Evolutionary conservation across 1,140 invertebrate species (phyloP), one percentile per base, ranked within the genome.

Genomic region (Hesperophylax magnus): DNA sequence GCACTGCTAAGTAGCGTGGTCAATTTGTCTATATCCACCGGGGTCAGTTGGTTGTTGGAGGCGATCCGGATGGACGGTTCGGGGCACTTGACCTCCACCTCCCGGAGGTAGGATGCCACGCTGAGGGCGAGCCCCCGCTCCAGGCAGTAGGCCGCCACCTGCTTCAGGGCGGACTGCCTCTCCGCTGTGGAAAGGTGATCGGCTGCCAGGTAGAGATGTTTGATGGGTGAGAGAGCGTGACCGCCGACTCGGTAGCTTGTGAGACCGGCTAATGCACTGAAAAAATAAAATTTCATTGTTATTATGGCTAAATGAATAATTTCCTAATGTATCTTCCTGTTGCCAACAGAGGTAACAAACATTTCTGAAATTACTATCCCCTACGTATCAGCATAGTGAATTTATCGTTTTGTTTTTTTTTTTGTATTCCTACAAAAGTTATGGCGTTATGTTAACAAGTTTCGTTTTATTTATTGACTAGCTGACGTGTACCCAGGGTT

Each of bases 131-230:
- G 88, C 17, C 92, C 92, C 75, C 91, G 88, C 17, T 92, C 87
- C 75, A 92, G 86, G 69, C 93, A 93, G 90, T 94, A 87, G 20
- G 89, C 87, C 31, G 88, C 86, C 9, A 97, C 93, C 82, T 92
- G 88, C 3, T 89, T 88, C 20, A 97, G 86, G 74, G 93, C 88
- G 11, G 87, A 85, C 6, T 92, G 85, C 85, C 94, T 93, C 14
- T 89, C 1, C 91, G 87, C 31, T 87, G 86, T 17, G 72, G 2
- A 90, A 1, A 88, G 83, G 4, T 90, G 86, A 14, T 91, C 86
- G 0, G 20, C 90, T 91, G 18, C 39, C 39, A 97, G 87, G 84
- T 93, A 93, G 6, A 98, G 85, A 88, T 97, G 96, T 84, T 97
- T 96, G 0, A 98, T 88, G 0, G 97, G 96, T 1, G 94, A 95